phyloP scores from a whole-genome alignment of 2,113 vertebrate species.

The Poeciliopsis prolifica region DNA sequence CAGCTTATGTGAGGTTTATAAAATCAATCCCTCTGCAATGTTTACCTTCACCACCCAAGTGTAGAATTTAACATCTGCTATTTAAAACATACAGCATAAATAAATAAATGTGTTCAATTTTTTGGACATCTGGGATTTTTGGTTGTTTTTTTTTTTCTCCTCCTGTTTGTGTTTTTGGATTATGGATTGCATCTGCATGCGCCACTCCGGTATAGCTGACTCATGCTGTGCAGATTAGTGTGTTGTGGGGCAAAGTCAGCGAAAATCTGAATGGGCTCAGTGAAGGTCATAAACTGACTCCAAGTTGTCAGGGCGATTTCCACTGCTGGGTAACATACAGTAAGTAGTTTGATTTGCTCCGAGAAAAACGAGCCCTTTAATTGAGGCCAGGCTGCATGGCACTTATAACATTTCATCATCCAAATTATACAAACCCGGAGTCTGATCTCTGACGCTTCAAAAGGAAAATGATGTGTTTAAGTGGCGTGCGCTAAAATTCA shows the following conservation, averaged over 20 bases:
- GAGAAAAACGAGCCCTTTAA: slow-evolving; percentile 59
- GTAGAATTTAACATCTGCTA: slow-evolving; percentile 13
- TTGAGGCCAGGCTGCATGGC: slow-evolving; percentile 51
- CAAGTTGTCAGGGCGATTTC: slow-evolving; percentile 67
- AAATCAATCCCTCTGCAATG: slow-evolving; percentile 31
- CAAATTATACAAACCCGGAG: slow-evolving; percentile 38
- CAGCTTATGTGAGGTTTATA: slow-evolving; percentile 44
- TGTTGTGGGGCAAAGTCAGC: slow-evolving; percentile 73
- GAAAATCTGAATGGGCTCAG: slow-evolving; percentile 63
- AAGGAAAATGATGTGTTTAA: slow-evolving; percentile 14
- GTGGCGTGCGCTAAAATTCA: slow-evolving; percentile 33
- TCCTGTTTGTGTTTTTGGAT: slow-evolving; percentile 62
- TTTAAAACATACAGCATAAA: no score
- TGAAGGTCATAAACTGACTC: slow-evolving; percentile 73
- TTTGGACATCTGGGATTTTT: no score
- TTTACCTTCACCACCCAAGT: slow-evolving; percentile 34
- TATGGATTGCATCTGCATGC: slow-evolving; percentile 55
- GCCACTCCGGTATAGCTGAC: slow-evolving; percentile 51
- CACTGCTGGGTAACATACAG: slow-evolving; percentile 60
- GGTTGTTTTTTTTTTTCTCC: background rate
- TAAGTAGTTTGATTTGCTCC: slow-evolving; percentile 48
- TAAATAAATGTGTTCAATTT: no score
- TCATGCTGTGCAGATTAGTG: slow-evolving; percentile 69
- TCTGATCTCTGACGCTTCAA: slow-evolving; percentile 46
- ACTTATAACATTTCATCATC: slow-evolving; percentile 46